Base-by-base conservation (phyloP, 2,113 vertebrate species). In the Glaucidium brasilianum region DNA sequence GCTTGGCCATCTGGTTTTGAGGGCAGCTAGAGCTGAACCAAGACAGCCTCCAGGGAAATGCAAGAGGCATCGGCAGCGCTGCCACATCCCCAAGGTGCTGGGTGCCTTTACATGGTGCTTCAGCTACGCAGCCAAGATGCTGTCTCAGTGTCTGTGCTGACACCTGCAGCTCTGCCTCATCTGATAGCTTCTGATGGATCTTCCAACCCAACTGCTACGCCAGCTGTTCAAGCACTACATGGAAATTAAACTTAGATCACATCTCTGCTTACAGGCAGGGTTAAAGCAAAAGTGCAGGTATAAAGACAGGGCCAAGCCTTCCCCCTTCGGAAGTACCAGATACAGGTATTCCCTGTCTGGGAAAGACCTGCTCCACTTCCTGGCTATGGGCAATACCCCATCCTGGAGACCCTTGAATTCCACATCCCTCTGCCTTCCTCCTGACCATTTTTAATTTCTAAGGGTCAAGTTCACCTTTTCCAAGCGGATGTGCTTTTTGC, bases 331-430 rank as follows among this genome's bases (percentile, higher is more conserved):
- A 90, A 92, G 30, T 16, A 69, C 18, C 20, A 60, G 4, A 9
- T n/a, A 6, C 1, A 66, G 45, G 14, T 17, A 15, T 43, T 85
- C 25, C 45, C 26, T 50, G 1, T 32, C 73, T 55, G 34, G 45
- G 49, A 73, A 73, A 56, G 45, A 32, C 13, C 35, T 23, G 21
- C 25, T 82, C 58, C 34, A 21, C 39, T 71, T 82, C 64, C 73
- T 21, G 68, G 49, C 19, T 14, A 27, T 0, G 0, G 29, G 15
- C 27, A 76, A 29, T 18, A 50, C 11, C 15, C 47, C 0, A 0
- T 32, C 16, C 34, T 59, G 47, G n/a, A 72, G 29, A 60, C 7
- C 12, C 34, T 56, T 37, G 53, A 67, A 15, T 30, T 73, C 87
- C 34, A 56, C 12, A 26, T 55, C 27, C 23, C 17, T 83, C 49